phyloP scores from a whole-genome alignment of 2,113 vertebrate species.

The Willisornis vidua region DNA sequence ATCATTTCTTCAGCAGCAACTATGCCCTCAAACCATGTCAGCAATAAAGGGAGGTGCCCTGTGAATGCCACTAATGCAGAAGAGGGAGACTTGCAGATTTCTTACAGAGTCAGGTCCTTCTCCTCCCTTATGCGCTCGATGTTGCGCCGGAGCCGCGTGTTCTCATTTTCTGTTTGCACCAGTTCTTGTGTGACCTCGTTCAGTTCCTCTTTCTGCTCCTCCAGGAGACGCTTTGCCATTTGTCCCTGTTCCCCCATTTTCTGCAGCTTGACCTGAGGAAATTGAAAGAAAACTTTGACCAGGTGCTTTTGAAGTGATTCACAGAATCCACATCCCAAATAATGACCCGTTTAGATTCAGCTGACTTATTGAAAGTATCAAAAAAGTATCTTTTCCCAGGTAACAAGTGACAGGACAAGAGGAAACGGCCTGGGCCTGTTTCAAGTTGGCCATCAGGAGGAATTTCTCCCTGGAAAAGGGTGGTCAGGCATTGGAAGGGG shows the following conservation, averaged over 20 bases:
- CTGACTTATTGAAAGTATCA: neutral
- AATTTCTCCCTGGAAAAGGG: neutral
- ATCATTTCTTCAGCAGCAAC: neutral
- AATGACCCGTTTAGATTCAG: neutral
- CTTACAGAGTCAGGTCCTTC: conserved; percentile 78
- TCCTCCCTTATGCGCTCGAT: conserved; percentile 88
- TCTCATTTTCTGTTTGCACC: conserved; percentile 84
- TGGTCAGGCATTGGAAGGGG: neutral
- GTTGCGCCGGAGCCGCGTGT: conserved; percentile 79
- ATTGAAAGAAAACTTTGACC: neutral
- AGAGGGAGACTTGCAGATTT: neutral
- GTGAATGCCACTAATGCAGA: neutral
- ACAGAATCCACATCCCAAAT: neutral
- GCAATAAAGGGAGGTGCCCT: neutral
- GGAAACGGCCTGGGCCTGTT: neutral
- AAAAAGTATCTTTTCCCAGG: neutral
- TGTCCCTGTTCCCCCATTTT: conserved; percentile 81
- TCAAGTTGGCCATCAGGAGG: neutral
- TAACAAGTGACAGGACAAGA: neutral
- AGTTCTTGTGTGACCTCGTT: conserved; percentile 86
- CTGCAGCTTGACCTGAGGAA: conserved; percentile 81
- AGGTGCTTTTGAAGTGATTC: neutral
- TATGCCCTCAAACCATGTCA: neutral
- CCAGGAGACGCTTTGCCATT: conserved; percentile 80
- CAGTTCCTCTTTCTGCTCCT: conserved; percentile 81